phyloP scores from a whole-genome alignment of 2,888 invertebrate species.

The Agriopis marginaria region DNA sequence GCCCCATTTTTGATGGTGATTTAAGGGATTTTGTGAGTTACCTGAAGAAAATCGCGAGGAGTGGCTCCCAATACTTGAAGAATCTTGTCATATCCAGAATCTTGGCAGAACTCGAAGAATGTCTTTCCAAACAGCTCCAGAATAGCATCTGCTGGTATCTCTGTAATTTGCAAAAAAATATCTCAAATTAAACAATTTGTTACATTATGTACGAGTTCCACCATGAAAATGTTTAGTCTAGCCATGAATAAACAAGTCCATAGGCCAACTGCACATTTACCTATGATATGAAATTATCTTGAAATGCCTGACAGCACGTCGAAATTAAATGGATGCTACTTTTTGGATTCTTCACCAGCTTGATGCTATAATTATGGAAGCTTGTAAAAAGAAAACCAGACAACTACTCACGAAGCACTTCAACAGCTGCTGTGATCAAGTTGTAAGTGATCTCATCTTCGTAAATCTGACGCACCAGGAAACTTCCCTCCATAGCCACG shows the following conservation, averaged over 20 bases:
- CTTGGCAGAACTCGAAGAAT: conserved; percentile 98
- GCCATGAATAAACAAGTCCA: no score
- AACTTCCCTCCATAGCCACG: conserved; percentile 97
- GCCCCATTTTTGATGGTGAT: no score
- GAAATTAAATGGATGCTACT: no score
- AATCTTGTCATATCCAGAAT: conserved; percentile 98
- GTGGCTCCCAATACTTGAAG: conserved; percentile 97
- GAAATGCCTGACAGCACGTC: no score
- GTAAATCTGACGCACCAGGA: conserved; percentile 97
- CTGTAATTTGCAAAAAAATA: conserved; percentile 73
- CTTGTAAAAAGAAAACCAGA: background rate
- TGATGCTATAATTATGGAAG: no score
- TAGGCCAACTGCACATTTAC: no score
- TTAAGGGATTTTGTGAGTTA: conserved; percentile 23
- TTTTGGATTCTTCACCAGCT: no score
- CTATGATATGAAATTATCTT: no score
- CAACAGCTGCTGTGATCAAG: conserved; percentile 96
- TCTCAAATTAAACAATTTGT: background rate
- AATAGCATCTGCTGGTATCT: conserved; percentile 95
- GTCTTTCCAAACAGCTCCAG: conserved; percentile 96
- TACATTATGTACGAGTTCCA: no score
- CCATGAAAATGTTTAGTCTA: no score
- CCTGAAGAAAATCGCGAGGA: conserved; percentile 97
- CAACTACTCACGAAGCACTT: conserved; percentile 92
- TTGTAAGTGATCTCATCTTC: conserved; percentile 98